Evolutionary conservation across 2,113 vertebrate genomes (phyloP).

Genomic region (Onychostoma macrolepis): DNA sequence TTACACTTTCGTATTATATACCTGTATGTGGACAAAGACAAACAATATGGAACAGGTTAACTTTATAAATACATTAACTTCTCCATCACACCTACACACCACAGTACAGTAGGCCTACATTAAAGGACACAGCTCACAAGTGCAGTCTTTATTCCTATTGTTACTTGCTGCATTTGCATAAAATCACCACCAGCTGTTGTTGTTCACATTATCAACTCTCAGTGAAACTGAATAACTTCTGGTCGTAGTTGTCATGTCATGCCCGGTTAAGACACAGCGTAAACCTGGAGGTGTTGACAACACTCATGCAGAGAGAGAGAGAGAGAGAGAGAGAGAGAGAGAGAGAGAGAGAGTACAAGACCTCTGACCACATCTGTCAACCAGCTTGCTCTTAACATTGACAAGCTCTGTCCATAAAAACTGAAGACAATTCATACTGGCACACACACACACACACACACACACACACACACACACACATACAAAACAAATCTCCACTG

Average conservation of each 20-base stretch:
- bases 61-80: background rate
- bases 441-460: background rate
- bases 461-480: background rate
- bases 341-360: no score
- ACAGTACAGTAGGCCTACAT: background rate
- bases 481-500: background rate
- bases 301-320: background rate
- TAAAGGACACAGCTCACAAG: background rate
- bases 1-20: no score
- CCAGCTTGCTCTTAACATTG: background rate
- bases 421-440: background rate
- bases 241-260: background rate
- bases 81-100: background rate
- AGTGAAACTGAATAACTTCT: background rate
- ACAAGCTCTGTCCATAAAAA: background rate
- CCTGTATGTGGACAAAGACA: background rate
- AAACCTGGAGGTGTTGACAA: slow-evolving; percentile 2
- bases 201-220: background rate
- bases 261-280: background rate
- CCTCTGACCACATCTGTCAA: slow-evolving; percentile 10
- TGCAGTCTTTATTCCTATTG: background rate
- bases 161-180: background rate
- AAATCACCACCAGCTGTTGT: background rate
- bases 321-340: background rate
- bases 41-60: background rate